Evolutionary conservation across 2,797 vertebrate genomes (phyloP).

Genomic region (Gorsachius magnificus): DNA sequence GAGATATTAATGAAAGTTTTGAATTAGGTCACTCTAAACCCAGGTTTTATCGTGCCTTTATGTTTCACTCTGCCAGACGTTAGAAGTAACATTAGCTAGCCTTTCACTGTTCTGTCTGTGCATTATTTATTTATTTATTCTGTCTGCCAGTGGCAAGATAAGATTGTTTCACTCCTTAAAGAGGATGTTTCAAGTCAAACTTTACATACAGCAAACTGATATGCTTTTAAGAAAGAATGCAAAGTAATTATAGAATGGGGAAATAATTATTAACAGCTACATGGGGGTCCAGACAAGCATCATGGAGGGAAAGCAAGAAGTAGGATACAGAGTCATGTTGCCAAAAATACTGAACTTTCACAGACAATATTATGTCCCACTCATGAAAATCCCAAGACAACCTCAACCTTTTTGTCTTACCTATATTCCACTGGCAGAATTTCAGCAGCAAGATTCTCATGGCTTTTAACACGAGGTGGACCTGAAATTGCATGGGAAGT

Average conservation of each 20-base stretch:
- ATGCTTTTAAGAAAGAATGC: neutral
- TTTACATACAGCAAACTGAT: neutral
- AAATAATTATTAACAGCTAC: neutral
- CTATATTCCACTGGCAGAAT: slow-evolving; percentile 93
- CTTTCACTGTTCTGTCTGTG: neutral
- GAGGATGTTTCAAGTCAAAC: neutral
- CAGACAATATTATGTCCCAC: neutral
- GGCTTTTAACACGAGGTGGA: slow-evolving; percentile 80
- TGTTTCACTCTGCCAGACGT: neutral
- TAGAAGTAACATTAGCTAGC: no score
- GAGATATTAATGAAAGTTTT: neutral
- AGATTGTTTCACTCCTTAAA: neutral
- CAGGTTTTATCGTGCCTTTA: neutral
- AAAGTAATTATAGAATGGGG: neutral
- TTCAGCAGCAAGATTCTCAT: slow-evolving; percentile 94
- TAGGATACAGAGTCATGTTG: neutral
- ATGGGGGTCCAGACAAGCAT: neutral
- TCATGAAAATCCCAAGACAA: neutral
- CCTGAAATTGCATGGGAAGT: slow-evolving; percentile 58
- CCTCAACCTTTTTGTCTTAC: slow-evolving; percentile 69
- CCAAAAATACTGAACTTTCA: neutral
- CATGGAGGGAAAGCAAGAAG: neutral
- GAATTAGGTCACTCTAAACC: neutral
- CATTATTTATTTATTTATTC: neutral
- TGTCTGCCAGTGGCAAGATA: neutral